Base-by-base conservation (phyloP, 2,888 invertebrate genomes). In the Drosophila recens region DNA sequence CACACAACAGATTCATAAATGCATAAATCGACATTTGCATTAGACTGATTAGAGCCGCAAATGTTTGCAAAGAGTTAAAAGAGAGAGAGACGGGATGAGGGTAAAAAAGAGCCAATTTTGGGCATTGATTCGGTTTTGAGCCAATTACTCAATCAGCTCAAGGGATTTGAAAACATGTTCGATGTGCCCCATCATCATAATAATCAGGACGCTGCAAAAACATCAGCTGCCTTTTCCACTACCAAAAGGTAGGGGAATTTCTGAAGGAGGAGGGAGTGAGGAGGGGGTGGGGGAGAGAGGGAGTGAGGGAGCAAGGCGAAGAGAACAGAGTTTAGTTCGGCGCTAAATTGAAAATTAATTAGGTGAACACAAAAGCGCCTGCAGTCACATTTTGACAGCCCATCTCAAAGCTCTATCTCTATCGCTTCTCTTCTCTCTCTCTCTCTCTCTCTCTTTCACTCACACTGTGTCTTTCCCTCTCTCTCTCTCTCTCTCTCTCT, bases 331-430 rank as follows among this genome's bases (percentile, higher is more conserved):
- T 23, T 38, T 54, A 30, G 57, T 33, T 58, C 36, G 58, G 48
- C 20, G 70, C 48, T 70, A 75, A 82, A 82, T 84, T 75, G 83
- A 81, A 80, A 85, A 85, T 83, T 85, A 85, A 84, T 84, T 85
- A 85, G 67, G 67, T 67, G 61, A 67, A 70, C 73, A 72, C 65
- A 72, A 80, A 75, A 72, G 69, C 57, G 74, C 67, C 81, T 40
- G 67, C 51, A 69, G 72, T 54, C 43, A 56, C 56, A 52, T 40
- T 64, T 72, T 73, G 73, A 59, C 67, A 46, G 75, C 43, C 69
- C 51, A 61, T 61, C 36, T 42, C 42, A 23, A 17, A 70, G 43
- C 43, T 40, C 54, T 66, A 33, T 45, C 13, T 17, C 66, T 20
- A 17, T 10, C 33, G 9, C 13, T n/a, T 10, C 1, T 36, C n/a